Conservation (phyloP, 2,113 vertebrate genomes). For the Zingel zingel region DNA sequence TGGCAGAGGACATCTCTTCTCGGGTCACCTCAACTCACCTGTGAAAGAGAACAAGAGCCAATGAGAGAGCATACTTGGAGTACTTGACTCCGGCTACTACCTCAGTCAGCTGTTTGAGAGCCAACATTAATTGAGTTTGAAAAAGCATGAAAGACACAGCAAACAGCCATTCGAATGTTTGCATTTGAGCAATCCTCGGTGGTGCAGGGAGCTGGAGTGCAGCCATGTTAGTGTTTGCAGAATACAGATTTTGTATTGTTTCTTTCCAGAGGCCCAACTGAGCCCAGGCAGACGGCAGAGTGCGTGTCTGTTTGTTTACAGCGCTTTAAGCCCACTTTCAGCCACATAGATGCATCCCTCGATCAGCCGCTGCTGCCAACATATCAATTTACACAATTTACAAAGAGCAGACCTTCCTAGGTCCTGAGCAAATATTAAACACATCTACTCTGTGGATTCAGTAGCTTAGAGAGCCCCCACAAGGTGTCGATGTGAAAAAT, state of each 20-base stretch:
- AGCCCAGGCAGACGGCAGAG: slow-evolving; percentile 79
- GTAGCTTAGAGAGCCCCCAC: slow-evolving; percentile 75
- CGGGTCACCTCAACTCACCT: slow-evolving; percentile 58
- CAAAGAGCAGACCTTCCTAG: slow-evolving; percentile 75
- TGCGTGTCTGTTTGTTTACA: slow-evolving; percentile 89
- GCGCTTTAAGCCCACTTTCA: slow-evolving; percentile 83
- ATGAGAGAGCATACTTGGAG: slow-evolving; percentile 22
- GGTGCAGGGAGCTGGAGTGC: slow-evolving; percentile 32
- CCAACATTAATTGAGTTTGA: slow-evolving; percentile 60
- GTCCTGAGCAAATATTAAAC: slow-evolving; percentile 76
- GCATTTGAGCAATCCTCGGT: slow-evolving; percentile 36
- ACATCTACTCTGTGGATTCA: slow-evolving; percentile 60
- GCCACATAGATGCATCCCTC: slow-evolving; percentile 79
- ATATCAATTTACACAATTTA: slow-evolving; percentile 83
- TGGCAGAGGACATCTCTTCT: slow-evolving; percentile 70
- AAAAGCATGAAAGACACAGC: slow-evolving; percentile 50
- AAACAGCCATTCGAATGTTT: slow-evolving; percentile 61
- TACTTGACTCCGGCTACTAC: slow-evolving; percentile 30
- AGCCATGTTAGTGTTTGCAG: slow-evolving; percentile 70
- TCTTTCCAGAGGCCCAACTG: slow-evolving; percentile 70
- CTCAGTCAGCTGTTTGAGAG: slow-evolving; percentile 45
- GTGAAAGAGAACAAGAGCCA: slow-evolving; percentile 40
- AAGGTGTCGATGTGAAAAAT: slow-evolving; percentile 78
- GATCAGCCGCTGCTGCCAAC: slow-evolving; percentile 79
- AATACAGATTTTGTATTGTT: slow-evolving; percentile 72